Base-by-base conservation (phyloP, 1,140 invertebrate genomes). In the Dendrolimus punctatus region DNA sequence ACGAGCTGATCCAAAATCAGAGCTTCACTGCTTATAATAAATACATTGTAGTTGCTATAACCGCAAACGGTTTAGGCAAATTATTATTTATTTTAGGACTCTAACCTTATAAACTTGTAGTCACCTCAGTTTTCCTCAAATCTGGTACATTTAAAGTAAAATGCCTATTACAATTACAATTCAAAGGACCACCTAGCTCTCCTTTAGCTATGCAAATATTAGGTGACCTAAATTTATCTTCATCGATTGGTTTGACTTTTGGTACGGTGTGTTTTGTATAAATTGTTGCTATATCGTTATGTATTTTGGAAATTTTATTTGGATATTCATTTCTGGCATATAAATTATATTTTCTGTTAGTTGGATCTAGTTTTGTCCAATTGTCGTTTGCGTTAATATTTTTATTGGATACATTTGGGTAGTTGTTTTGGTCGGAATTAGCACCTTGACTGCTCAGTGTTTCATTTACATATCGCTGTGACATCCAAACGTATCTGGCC, bases 141-240 rank as follows among this genome's bases (percentile, higher is more conserved):
- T 76, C 69, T 41, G 83, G 80, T 39, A 84, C 80, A 49, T 83
- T 84, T 8, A 86, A 57, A 51, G 73, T 77, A 56, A 86, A 86
- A 73, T 86, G 82, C 63, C 82, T 81, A 61, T 86, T 86, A 53
- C 82, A 85, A 55, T 73, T 76, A 65, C 82, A 85, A 48, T 76
- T 76, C 39, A 68, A 52, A 44, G 68, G 66, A 46, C 77, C 80
- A 36, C 78, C 77, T 64, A 85, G 54, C 58, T 79, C 62, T 48
- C 60, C 71, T 66, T 76, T 80, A 4, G 77, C 77, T 52, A 85
- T 71, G 58, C 82, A 85, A 54, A 85, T 73, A 58, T 84, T 84
- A n/a, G 81, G 81, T n/a, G 80, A 82, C n/a, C 73, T 61, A 47
- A 75, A 82, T 45, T 75, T 76, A 8, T 80, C 67, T 7, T 52